Evolutionary conservation across 2,888 invertebrate species (phyloP).

Genomic region (Aphodius granarius): DNA sequence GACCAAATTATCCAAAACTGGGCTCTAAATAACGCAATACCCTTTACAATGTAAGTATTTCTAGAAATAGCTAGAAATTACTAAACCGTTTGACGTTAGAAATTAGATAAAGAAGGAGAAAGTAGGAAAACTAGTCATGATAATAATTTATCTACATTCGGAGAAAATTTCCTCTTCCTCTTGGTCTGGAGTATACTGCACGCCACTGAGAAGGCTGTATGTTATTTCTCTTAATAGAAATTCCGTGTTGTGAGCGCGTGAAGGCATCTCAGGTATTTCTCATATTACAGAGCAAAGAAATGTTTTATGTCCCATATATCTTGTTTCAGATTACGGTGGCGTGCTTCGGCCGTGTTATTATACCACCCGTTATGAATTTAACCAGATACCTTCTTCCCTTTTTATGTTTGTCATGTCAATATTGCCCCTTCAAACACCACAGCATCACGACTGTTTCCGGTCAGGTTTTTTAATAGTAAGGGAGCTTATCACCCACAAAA

Average conservation of each 20-base stretch:
- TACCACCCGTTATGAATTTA: neutral
- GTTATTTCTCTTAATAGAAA: conserved; percentile 5
- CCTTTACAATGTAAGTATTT: no score
- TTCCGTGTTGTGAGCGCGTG: neutral
- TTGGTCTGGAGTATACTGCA: neutral
- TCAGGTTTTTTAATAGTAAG: no score
- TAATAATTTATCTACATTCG: neutral
- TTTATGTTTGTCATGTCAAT: neutral
- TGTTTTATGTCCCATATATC: neutral
- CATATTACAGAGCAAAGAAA: conserved; percentile 12
- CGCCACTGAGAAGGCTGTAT: neutral
- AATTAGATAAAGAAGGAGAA: no score
- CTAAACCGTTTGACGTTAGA: no score
- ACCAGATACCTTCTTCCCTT: neutral
- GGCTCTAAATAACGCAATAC: no score
- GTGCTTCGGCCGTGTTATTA: neutral
- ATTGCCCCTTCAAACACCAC: neutral
- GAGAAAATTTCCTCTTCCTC: neutral
- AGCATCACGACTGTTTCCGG: neutral
- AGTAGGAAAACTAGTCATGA: neutral
- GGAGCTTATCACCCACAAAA: no score
- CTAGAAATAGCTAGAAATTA: no score
- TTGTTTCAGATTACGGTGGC: neutral
- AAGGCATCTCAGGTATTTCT: conserved; percentile 7
- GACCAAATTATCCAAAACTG: no score